Base-by-base conservation (phyloP, 2,888 invertebrate species). In the Meiosimyza decipiens region DNA sequence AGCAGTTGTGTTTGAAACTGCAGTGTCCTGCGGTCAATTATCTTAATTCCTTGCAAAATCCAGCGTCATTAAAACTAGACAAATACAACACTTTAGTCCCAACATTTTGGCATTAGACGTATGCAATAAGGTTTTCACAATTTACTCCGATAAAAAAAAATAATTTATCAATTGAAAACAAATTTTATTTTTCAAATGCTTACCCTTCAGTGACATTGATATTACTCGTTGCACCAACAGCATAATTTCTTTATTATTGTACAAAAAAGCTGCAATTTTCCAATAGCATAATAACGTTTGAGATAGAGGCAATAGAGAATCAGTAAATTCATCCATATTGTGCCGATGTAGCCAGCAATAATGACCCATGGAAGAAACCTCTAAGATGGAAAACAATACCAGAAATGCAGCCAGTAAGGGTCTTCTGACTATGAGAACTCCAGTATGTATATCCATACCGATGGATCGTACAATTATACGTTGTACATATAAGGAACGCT, bases 301-400 rank as follows among this genome's bases (percentile, higher is more conserved):
- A 60, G 74, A 72, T 50, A 74, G 72, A 2, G 76, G 77, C 13
- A 73, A n/a, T 57, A 79, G n/a, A 1, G 75, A 51, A 60, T 71
- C 70, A 1, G 75, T 75, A 0, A 75, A 74, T 28, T 76, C 71
- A 52, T 66, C 62, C 51, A 77, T 60, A 55, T 77, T 76, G 2
- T 72, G 16, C 3, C 73, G 49, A 66, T 77, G 63, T 18, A 70
- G n/a, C 2, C 63, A 12, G 49, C 71, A 74, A 63, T 72, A 78
- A 6, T 51, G 18, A 2, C 59, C 9, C 16, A 74, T 68, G 15
- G 52, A 40, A 7, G 50, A 16, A 15, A 74, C 62, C 6, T 4
- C 3, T 28, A 28, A 28, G 4, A 28, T 28, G 4, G 28, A 28
- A 4, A 28, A 28, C 28, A 28, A 28, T 4, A 4, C 28, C 28